A percentile compares a stretch with the other conserved stretches of the same genome.
phyloP scores from a whole-genome alignment of 30 jellyfish, hydroid and myxozoan species.

The Hydractinia echinata region DNA sequence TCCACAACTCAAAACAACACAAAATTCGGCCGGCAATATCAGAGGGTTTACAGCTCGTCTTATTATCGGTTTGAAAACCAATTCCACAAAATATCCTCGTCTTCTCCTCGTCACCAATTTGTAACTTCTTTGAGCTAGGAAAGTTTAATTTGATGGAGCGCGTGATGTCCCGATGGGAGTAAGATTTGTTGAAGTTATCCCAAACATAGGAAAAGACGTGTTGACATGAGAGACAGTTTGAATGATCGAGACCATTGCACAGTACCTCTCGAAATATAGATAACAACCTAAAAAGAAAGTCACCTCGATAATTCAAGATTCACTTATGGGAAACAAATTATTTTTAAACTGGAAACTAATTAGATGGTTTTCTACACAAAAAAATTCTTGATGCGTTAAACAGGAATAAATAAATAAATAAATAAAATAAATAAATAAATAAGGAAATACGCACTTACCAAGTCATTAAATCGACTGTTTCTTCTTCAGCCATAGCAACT shows the following conservation, averaged over 20 bases:
- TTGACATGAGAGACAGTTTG: slow-evolving; percentile 4
- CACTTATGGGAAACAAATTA: neutral
- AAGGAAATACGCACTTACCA: too few species aligned
- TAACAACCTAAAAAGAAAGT: slow-evolving; percentile 11
- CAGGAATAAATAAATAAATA: too few species aligned
- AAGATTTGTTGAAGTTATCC: neutral
- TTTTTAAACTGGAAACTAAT: too few species aligned
- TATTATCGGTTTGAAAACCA: neutral
- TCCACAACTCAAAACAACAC: too few species aligned
- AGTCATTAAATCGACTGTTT: too few species aligned
- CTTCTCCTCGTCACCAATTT: neutral
- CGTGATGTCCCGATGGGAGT: neutral
- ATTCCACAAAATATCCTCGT: slow-evolving; percentile 8
- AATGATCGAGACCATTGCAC: slow-evolving; percentile 4
- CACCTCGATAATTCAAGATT: neutral
- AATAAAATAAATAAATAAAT: too few species aligned
- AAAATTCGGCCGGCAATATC: too few species aligned
- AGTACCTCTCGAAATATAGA: slow-evolving; percentile 8
- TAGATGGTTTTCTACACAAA: too few species aligned
- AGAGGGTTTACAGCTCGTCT: too few species aligned
- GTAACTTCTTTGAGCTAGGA: slow-evolving; percentile 6
- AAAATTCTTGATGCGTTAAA: too few species aligned
- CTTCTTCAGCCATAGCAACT: too few species aligned
- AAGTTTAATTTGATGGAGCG: neutral
- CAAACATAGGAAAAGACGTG: neutral